phyloP scores from a whole-genome alignment of 2,888 invertebrate species.

The Miltochrista miniata region DNA sequence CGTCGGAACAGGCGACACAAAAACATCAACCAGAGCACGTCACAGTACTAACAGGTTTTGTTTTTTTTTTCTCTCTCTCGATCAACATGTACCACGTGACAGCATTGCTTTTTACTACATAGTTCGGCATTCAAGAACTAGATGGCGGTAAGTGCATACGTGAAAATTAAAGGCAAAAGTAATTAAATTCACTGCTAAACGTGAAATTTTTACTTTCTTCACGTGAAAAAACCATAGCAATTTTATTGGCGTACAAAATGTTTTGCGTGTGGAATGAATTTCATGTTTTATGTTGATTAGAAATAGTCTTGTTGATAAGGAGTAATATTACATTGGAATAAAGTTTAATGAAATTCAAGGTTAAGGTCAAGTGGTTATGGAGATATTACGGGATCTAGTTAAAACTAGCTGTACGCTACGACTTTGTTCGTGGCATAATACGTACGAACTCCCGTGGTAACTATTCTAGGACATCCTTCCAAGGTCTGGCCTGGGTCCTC shows the following conservation, averaged over 20 bases:
- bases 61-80: conserved; percentile 55
- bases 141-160: conserved; percentile 51
- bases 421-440: too few species aligned
- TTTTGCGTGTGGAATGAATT: conserved; percentile 48
- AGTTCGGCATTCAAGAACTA: conserved; percentile 43
- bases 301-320: conserved; percentile 31
- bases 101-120: conserved; percentile 45
- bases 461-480: too few species aligned
- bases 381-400: neutral
- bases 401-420: too few species aligned
- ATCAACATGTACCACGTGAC: conserved; percentile 53
- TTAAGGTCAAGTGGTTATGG: neutral
- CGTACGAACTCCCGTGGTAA: too few species aligned
- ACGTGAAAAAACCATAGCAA: conserved; percentile 61
- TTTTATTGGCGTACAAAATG: conserved; percentile 57
- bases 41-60: conserved; percentile 72
- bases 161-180: conserved; percentile 31
- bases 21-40: conserved; percentile 74
- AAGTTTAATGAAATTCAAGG: neutral
- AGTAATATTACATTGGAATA: conserved; percentile 2
- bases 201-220: conserved; percentile 31
- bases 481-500: too few species aligned
- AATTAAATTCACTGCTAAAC: conserved; percentile 45
- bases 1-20: conserved; percentile 59
- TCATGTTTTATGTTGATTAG: conserved; percentile 63